Evolutionary conservation across 1,140 invertebrate genomes (phyloP).

Genomic region (Stegodyphus dumicola): DNA sequence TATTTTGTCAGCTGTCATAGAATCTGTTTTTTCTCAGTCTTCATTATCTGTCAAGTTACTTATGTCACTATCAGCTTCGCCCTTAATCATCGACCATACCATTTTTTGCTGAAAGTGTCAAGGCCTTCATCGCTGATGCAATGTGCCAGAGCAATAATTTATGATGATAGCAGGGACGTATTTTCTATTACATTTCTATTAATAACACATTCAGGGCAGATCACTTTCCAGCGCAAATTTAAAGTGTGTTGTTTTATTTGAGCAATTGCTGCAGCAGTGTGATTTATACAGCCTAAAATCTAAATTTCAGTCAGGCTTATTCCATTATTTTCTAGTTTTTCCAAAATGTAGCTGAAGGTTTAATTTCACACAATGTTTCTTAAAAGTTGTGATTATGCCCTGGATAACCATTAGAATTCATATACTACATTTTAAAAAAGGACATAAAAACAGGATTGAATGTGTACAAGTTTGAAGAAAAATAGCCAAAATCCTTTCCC

Average conservation of each 20-base stretch:
- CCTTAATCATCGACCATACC: neutral
- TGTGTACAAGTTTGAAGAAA: neutral
- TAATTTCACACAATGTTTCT: slow-evolving; percentile 55
- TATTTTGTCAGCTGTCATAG: neutral
- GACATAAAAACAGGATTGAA: too few relatives aligned
- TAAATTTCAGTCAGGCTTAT: slow-evolving; percentile 9
- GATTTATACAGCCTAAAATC: slow-evolving; percentile 32
- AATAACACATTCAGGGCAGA: neutral
- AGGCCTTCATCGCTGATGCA: neutral
- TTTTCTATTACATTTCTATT: neutral
- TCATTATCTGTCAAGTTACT: neutral
- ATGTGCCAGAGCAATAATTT: neutral
- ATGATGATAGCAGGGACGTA: neutral
- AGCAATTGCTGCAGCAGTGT: neutral
- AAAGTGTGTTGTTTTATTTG: slow-evolving; percentile 5
- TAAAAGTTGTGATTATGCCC: slow-evolving; percentile 37
- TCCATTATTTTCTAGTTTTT: slow-evolving; percentile 16
- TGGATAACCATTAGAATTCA: too few relatives aligned
- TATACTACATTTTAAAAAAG: too few relatives aligned
- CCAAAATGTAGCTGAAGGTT: slow-evolving; percentile 37
- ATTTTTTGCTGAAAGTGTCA: slow-evolving; percentile 1
- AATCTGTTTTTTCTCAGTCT: neutral
- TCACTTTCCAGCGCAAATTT: neutral
- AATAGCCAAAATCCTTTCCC: too few relatives aligned
- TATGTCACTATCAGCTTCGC: neutral